Evolutionary conservation across 1,140 invertebrate species (phyloP), one percentile per base, ranked within the genome.

Genomic region (Drosophila auraria): DNA sequence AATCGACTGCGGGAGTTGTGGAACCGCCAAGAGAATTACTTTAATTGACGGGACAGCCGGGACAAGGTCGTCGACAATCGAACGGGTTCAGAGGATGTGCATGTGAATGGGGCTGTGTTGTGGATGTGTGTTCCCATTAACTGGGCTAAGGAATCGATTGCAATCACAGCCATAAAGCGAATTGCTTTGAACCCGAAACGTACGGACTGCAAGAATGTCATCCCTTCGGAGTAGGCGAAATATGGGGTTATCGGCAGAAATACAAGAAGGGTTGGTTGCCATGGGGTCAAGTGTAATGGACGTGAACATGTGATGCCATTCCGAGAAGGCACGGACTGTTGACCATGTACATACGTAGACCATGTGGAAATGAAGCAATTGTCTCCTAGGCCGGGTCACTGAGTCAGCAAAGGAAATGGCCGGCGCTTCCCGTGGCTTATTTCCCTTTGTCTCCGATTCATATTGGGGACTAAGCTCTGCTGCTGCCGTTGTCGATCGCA

Each of bases 281-380:
- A 17, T 40, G 73, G 56, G 72, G 61, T 68, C 72, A 78, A 78
- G 75, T 63, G 74, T 78, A 78, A 78, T 78, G 76, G 76, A 63
- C 75, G 15, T 63, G 51, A 71, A 36, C 40, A 50, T 76, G 62
- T 78, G 51, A 51, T 61, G 64, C 11, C 30, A 36, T 25, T 61
- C 49, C 12, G 51, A 27, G 33, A 11, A 36, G 45, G 47, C 66
- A 68, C 42, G 59, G 51, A 75, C 44, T 76, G 58, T 65, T 76
- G 72, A 45, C 51, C 73, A 61, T 56, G 23, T 27, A 51, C 8
- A 51, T 2, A 54, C 11, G 33, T 5, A 36, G n/a, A 36, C 45
- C 23, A 59, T 59, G 40, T 44, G 40, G 49, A 73, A 72, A 56
- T 74, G 30, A 14, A 64, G 57, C 72, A 76, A 77, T 60, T 78